These are phyloP conservation scores for Amphipoea lucens DNA, from an alignment of 2,888 invertebrate species.

Conservation along the genomic window DNA sequence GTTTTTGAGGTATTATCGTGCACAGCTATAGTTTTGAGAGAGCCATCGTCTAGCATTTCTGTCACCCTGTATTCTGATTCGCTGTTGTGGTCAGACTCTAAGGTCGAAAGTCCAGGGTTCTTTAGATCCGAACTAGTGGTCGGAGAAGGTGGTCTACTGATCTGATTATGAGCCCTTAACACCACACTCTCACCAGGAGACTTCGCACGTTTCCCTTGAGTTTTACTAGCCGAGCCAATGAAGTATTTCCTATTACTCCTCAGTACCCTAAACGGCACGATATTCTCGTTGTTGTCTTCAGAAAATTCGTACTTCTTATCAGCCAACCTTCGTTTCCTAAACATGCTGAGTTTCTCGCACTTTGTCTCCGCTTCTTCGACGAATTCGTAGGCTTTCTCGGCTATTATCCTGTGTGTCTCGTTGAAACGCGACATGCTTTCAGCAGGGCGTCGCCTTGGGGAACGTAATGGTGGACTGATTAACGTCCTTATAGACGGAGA, in stretches of 20 bases:
- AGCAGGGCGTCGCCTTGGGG: slow-evolving; percentile 86
- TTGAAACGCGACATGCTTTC: slow-evolving; percentile 89
- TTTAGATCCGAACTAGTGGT: slow-evolving; percentile 78
- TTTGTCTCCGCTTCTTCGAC: slow-evolving; percentile 95
- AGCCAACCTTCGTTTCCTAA: slow-evolving; percentile 95
- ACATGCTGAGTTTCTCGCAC: slow-evolving; percentile 96
- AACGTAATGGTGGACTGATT: slow-evolving; percentile 87
- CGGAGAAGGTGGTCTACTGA: slow-evolving; percentile 82
- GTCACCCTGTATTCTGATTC: slow-evolving; percentile 88
- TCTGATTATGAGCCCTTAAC: slow-evolving; percentile 86
- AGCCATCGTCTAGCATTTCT: slow-evolving; percentile 89
- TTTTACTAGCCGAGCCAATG: slow-evolving; percentile 83
- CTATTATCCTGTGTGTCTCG: slow-evolving; percentile 89
- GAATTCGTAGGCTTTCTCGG: slow-evolving; percentile 95
- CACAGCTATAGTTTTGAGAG: slow-evolving; percentile 87
- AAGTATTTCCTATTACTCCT: slow-evolving; percentile 89
- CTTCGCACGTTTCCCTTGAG: slow-evolving; percentile 79
- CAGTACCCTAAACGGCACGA: slow-evolving; percentile 92
- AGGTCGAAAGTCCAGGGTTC: slow-evolving; percentile 71
- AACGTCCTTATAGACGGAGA: slow-evolving; percentile 87
- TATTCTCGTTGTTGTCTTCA: slow-evolving; percentile 93
- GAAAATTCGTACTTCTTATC: slow-evolving; percentile 98
- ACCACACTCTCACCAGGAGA: slow-evolving; percentile 87
- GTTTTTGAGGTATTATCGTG: slow-evolving; percentile 89
- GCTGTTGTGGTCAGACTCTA: slow-evolving; percentile 84